Percentiles rank a stretch among this genome's conserved stretches.
phyloP scores from a whole-genome alignment of 2,797 vertebrate genomes.

The Pteropus rufus region DNA sequence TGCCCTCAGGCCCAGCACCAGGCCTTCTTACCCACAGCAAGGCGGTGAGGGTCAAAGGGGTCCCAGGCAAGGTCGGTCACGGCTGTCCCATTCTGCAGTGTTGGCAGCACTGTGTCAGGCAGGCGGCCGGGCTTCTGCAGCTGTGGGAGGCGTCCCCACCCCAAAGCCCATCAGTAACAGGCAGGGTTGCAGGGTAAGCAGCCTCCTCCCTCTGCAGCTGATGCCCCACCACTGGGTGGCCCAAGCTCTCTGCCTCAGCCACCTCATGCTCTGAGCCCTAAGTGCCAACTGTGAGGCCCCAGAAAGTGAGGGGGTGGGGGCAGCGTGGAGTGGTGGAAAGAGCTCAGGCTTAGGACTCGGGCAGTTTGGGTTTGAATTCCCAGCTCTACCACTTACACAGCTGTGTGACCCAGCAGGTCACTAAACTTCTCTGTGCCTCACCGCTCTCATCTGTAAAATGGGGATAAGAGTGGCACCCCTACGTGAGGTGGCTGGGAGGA shows the following conservation, averaged over 20 bases:
- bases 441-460: slow-evolving; percentile 42
- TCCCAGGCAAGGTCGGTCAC: slow-evolving; percentile 94
- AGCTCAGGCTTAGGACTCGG: neutral
- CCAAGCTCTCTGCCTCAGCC: slow-evolving; percentile 23
- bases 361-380: neutral
- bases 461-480: neutral
- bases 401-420: slow-evolving; percentile 8
- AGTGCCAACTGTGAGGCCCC: neutral
- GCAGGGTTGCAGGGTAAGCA: neutral
- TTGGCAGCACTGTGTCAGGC: slow-evolving; percentile 87
- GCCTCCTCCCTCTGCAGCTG: neutral
- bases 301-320: neutral
- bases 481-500: neutral
- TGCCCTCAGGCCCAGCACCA: neutral
- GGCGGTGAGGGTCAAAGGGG: slow-evolving; percentile 88
- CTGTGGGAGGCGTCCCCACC: slow-evolving; percentile 74
- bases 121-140: slow-evolving; percentile 90
- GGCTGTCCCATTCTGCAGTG: slow-evolving; percentile 90
- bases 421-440: slow-evolving; percentile 30
- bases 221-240: neutral
- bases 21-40: slow-evolving; percentile 89
- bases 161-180: neutral
- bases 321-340: neutral
- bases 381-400: slow-evolving; percentile 45
- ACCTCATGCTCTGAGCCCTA: neutral